Evolutionary conservation across 2,113 vertebrate species (phyloP), one percentile per base, ranked within the genome.

Genomic region (Calidris pygmaea): DNA sequence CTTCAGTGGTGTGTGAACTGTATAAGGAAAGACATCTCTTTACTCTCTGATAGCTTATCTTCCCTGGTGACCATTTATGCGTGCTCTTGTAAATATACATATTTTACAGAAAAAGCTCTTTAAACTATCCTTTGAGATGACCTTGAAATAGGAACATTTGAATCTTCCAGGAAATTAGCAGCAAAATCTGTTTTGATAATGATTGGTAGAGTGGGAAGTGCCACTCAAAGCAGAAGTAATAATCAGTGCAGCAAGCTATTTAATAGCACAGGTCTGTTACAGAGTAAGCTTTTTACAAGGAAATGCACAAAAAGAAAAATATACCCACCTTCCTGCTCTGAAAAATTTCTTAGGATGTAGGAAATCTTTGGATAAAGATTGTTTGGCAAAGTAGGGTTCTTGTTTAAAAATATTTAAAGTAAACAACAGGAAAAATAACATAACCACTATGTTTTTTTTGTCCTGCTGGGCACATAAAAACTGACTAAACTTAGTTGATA

Each of bases 11-110:
- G 98, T 99, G 99, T 99, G 98, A 99, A 99, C 98, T 98, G 98
- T 97, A 98, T 98, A 98, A 99, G 98, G 98, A 98, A 98, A 98
- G 98, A 98, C 98, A 98, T 99, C 98, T 98, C 98, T 98, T 98
- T 99, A 98, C 98, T 99, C 98, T 98, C 98, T 98, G 99, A 99
- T 98, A 99, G 98, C 98, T 98, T 99, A 98, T 98, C 99, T 98
- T 98, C 98, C 98, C 99, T 98, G 98, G 98, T 99, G 98, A 98
- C 98, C 98, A 98, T 98, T 99, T 99, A 99, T 98, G 98, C 98
- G 96, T 98, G 98, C 98, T 98, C 98, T 98, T 99, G 99, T 99
- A 99, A 99, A 99, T 99, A 99, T 99, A 99, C 98, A 99, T 98
- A 99, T 98, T 98, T 98, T 98, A 98, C 97, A 94, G 96, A 94